Conservation (phyloP, 2,888 invertebrate species). For the Chrysina gloriosa region DNA sequence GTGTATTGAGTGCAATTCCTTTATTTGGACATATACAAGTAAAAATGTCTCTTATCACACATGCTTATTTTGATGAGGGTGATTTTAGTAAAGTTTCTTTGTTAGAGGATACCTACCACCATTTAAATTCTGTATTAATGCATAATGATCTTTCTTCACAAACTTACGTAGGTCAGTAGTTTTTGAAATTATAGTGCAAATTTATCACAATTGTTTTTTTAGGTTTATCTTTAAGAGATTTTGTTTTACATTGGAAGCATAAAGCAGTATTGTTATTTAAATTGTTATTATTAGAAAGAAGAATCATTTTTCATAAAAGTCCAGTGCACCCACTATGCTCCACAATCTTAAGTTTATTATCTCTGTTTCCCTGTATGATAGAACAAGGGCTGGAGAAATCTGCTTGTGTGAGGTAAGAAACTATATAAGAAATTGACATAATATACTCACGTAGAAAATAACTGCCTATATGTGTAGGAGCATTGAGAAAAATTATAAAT, state of each 20-base stretch:
- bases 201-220: slow-evolving; percentile 56
- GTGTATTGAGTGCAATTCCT: slow-evolving; percentile 90
- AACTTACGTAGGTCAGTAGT: slow-evolving; percentile 74
- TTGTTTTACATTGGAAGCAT: slow-evolving; percentile 88
- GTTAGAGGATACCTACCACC: slow-evolving; percentile 91
- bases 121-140: slow-evolving; percentile 86
- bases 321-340: slow-evolving; percentile 92
- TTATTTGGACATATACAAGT: slow-evolving; percentile 95
- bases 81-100: slow-evolving; percentile 90
- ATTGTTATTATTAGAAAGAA: slow-evolving; percentile 86
- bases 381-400: slow-evolving; percentile 86
- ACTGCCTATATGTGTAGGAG: too few species aligned
- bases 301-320: slow-evolving; percentile 91
- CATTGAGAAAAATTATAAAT: too few species aligned
- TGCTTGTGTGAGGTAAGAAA: slow-evolving; percentile 80
- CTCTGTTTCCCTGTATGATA: slow-evolving; percentile 89
- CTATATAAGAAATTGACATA: neutral
- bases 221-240: slow-evolving; percentile 86
- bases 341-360: slow-evolving; percentile 87
- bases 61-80: slow-evolving; percentile 96
- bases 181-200: neutral
- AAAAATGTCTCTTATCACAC: slow-evolving; percentile 95
- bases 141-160: slow-evolving; percentile 72
- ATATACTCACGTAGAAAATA: too few species aligned
- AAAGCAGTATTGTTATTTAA: slow-evolving; percentile 94